Base-by-base conservation (phyloP, 2,113 vertebrate species). In the Neodontobutis hainanensis region DNA sequence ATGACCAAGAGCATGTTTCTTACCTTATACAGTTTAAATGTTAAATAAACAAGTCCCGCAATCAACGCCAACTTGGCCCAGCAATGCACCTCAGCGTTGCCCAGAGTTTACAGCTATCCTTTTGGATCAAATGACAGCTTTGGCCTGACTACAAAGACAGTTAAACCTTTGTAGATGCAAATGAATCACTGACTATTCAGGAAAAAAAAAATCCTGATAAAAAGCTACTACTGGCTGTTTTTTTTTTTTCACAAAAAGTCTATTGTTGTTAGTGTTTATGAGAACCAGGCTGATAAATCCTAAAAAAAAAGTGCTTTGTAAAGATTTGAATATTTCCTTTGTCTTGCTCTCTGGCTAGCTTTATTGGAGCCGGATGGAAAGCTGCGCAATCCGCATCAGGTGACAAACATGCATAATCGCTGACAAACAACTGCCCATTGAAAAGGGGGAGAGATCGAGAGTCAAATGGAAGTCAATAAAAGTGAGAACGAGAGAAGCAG, bases 61-160 rank as follows among this genome's bases (percentile, higher is more conserved):
- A 40, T 61, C 70, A 40, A 0, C 52, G 72, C 79, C 77, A 69
- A 64, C 77, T 77, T 75, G 81, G 76, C 74, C 69, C 36, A 48
- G 52, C 68, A 53, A 34, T 16, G 40, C 57, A 62, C 36, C 16
- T 63, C 56, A 55, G 51, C 42, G 72, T 48, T 75, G 70, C 56
- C 68, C 76, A 67, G 67, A 70, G 65, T 85, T 87, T 89, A 77
- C 66, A 75, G 87, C 83, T 65, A 72, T 79, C 84, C 86, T 91
- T 90, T 88, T 91, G 70, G 77, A 77, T 85, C 65, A 84, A 78
- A 80, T 90, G 87, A 85, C 64, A 52, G 85, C 87, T 91, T 86
- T 83, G 75, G 86, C 68, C 11, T 51, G 68, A 70, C 80, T n/a
- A 36, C 77, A 78, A 76, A 83, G 61, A 86, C 80, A 86, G 83